phyloP scores from a whole-genome alignment of 2,888 invertebrate species.

The Drosophila gaucha region DNA sequence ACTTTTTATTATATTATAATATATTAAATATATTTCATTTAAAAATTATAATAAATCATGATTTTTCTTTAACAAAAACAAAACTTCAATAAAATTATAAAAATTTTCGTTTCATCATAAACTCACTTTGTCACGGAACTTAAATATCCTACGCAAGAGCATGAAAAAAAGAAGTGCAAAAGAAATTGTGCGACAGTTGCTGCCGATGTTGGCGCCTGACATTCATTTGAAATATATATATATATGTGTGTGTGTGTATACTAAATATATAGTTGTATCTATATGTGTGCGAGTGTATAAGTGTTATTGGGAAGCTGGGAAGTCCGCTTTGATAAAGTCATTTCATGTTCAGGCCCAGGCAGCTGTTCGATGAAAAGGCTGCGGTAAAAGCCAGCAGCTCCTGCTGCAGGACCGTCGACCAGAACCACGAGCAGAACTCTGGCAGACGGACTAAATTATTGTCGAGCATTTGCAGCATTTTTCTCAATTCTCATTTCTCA shows the following conservation, averaged over 20 bases:
- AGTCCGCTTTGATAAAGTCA: conserved; percentile 76
- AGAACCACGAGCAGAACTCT: conserved; percentile 4
- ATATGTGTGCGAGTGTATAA: conserved; percentile 17
- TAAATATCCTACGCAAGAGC: conserved; percentile 4
- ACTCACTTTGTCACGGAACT: background rate
- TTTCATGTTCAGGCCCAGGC: conserved; percentile 54
- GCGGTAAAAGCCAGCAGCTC: conserved; percentile 2
- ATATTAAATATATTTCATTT: too few relatives aligned
- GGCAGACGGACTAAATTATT: conserved; percentile 57
- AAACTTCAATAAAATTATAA: background rate
- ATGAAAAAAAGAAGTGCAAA: conserved; percentile 15
- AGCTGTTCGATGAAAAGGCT: conserved; percentile 21
- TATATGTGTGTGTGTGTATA: conserved; percentile 15
- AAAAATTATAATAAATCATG: too few relatives aligned
- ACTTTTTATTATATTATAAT: too few relatives aligned
- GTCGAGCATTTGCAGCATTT: conserved; percentile 41
- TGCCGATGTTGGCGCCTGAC: conserved; percentile 70
- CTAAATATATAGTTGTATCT: conserved; percentile 4
- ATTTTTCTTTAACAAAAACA: too few relatives aligned
- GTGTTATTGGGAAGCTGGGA: conserved; percentile 16
- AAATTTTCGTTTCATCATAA: background rate
- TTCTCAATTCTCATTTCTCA: conserved; percentile 48
- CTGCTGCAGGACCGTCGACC: background rate
- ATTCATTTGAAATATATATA: conserved; percentile 57
- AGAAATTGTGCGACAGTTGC: conserved; percentile 57